Evolutionary conservation across 2,888 invertebrate species (phyloP).

Genomic region (Drosophila niveifrons): DNA sequence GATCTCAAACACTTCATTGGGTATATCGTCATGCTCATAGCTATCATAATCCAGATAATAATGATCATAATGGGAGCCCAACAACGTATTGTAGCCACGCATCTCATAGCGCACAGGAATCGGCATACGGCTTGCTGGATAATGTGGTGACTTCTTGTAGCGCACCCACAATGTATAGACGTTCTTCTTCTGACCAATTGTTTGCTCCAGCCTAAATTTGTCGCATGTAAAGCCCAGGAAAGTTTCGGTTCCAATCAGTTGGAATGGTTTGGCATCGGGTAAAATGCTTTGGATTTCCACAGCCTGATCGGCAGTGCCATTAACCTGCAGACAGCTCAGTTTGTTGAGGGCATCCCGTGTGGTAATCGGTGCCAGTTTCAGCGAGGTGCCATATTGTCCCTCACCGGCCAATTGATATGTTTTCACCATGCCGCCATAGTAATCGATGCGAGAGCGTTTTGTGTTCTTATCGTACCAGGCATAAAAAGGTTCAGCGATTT

Average conservation of each 20-base stretch:
- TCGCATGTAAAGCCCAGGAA: slow-evolving; percentile 90
- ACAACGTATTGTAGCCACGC: slow-evolving; percentile 95
- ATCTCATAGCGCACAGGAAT: slow-evolving; percentile 95
- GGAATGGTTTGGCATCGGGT: slow-evolving; percentile 92
- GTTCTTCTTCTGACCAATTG: slow-evolving; percentile 92
- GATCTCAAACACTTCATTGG: slow-evolving; percentile 89
- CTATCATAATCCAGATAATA: slow-evolving; percentile 94
- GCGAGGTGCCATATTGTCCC: slow-evolving; percentile 89
- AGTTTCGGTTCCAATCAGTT: slow-evolving; percentile 89
- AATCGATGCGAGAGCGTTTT: slow-evolving; percentile 95
- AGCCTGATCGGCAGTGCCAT: slow-evolving; percentile 88
- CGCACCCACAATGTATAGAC: slow-evolving; percentile 95
- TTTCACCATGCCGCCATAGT: slow-evolving; percentile 97
- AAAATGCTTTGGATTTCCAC: slow-evolving; percentile 91
- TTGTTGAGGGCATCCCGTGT: slow-evolving; percentile 90
- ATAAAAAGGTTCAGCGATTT: slow-evolving; percentile 95
- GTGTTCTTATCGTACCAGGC: slow-evolving; percentile 93
- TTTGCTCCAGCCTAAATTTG: slow-evolving; percentile 91
- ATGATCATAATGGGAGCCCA: slow-evolving; percentile 98
- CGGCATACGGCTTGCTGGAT: slow-evolving; percentile 86
- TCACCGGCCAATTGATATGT: slow-evolving; percentile 91
- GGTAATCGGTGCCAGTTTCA: slow-evolving; percentile 95
- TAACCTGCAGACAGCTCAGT: slow-evolving; percentile 92
- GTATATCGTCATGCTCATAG: slow-evolving; percentile 89
- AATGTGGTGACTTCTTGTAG: slow-evolving; percentile 88